Base-by-base conservation (phyloP, 2,797 vertebrate species). In the Labroides dimidiatus region DNA sequence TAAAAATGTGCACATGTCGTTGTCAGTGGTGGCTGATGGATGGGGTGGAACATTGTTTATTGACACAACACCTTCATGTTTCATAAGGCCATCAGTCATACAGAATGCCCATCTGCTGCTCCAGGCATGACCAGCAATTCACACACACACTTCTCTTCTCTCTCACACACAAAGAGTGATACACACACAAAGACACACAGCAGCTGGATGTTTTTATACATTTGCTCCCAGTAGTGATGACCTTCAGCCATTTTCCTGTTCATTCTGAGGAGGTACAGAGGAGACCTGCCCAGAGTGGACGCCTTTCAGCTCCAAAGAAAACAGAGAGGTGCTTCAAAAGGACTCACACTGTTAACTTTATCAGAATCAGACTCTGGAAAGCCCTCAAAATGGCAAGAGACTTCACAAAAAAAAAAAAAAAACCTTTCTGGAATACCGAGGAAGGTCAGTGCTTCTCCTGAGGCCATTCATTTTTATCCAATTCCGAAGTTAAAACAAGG, bases 21-120 rank as follows among this genome's bases (percentile, higher is more conserved):
- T 80, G 86, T 87, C 87, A 84, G 77, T 48, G 39, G 63, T 0
- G 10, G 49, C 65, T 93, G 91, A 92, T 90, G 80, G 87, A 94
- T 92, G 85, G 76, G 69, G 75, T 80, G 79, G 85, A 92, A 90
- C 85, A 75, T 67, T 53, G 75, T 91, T 92, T 92, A 93, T 92
- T 93, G 91, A 92, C 88, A 92, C 88, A 87, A 92, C 89, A 89
- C 90, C 89, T 92, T 92, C 79, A 88, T 88, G 86, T 93, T 92
- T 92, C 89, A 86, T 84, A 77, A 88, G 80, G 60, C 85, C 86
- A 92, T 93, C 87, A 85, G 87, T 93, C 92, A 92, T 77, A 86
- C 61, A 66, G 61, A 75, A 84, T 80, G 82, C 72, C 85, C 84
- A 86, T 89, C 85, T 89, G 88, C 89, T 84, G 56, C 66, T 79